Evolutionary conservation across 2,888 invertebrate species (phyloP), one percentile per base, ranked within the genome.

Genomic region (Parnassius glacialis): DNA sequence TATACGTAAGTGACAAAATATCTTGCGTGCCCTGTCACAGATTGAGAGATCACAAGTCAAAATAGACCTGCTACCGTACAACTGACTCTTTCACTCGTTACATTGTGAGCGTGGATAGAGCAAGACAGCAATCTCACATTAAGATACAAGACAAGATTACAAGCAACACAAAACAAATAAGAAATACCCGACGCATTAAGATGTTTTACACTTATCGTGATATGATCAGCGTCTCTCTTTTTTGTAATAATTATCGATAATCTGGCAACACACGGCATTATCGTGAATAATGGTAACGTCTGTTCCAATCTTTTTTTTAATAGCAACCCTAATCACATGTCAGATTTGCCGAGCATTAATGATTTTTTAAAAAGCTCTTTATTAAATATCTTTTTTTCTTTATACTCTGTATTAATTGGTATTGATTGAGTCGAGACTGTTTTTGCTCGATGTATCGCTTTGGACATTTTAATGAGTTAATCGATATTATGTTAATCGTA

Each of bases 321-420:
- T 83, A 80, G 90, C 79, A 88, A 90, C 90, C 90, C 90, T 90
- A 89, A 89, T 91, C 90, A 91, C 73, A 79, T 86, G 90, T 90
- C 90, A 88, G 90, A 88, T 91, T 90, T 90, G 74, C 80, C 78
- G 80, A 81, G 78, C 71, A 71, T 81, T 87, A 86, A 88, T 87
- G 82, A 85, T 81, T 84, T 63, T 55, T 63, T 52, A 57, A 63
- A 63, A 63, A 58, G 58, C 53, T 58, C 58, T 58, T 55, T 62
- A 58, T 54, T 62, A 58, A 58, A 62, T 51, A 44, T 58, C 10
- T 55, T 62, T 62, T 62, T 62, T 62, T 62, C 50, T 54, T 69
- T 65, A 71, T 67, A 71, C 66, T 68, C 64, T 58, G 61, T 58
- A 67, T 68, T 81, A 76, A 75, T 76, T 74, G 73, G 71, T 74